A percentile compares a stretch with the other conserved stretches of the same genome.
Conservation (phyloP, 2,888 invertebrate species). For the Phytoseiulus persimilis region DNA sequence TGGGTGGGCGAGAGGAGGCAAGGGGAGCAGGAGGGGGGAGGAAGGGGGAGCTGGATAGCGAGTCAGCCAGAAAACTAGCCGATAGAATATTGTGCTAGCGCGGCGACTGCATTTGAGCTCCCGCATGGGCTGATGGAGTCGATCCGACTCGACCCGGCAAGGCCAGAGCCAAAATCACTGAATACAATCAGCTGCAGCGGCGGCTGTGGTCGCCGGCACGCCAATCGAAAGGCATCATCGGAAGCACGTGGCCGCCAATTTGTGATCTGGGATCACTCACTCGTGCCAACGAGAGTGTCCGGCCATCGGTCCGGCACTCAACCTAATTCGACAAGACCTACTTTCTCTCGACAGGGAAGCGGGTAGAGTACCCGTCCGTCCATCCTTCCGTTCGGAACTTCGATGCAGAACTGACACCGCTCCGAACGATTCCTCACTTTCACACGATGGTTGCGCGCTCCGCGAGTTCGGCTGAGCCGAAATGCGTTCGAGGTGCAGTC, state of each 20-base stretch:
- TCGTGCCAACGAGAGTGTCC: background rate
- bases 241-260: background rate
- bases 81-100: background rate
- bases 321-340: background rate
- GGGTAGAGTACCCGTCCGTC: background rate
- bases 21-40: background rate
- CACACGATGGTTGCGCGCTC: background rate
- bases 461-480: background rate
- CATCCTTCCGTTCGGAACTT: background rate
- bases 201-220: background rate
- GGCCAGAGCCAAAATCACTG: background rate
- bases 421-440: background rate
- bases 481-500: background rate
- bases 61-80: background rate
- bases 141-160: background rate
- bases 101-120: background rate
- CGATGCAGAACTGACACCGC: background rate
- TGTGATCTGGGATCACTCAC: background rate
- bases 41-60: background rate
- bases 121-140: background rate
- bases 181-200: background rate
- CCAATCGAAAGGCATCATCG: background rate
- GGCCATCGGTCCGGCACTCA: background rate
- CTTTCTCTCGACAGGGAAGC: background rate
- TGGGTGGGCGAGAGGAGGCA: background rate